Base-by-base conservation (phyloP, 1,140 invertebrate genomes). In the Euura lappo region DNA sequence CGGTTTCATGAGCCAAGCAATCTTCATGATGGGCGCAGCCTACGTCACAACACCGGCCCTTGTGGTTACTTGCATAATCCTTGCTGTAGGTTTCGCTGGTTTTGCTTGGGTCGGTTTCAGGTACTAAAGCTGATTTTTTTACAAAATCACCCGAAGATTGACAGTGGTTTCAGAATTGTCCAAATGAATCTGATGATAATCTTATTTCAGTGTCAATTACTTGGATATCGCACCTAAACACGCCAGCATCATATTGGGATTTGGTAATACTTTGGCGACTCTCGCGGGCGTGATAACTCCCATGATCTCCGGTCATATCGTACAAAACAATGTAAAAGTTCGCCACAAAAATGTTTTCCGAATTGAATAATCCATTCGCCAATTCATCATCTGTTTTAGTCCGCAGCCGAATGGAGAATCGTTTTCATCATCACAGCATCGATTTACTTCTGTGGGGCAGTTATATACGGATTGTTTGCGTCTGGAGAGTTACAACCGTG, bases 81-180 rank as follows among this genome's bases (percentile, higher is more conserved):
- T 96, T 70, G 95, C 96, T 13, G 94, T 97, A 7, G 96, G 96
- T 1, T 88, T 97, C 8, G 95, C 95, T 44, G 96, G 95, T 2
- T 96, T 97, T 83, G 94, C 95, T 6, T 96, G 94, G 94, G 93
- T 94, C 11, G 96, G 94, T 68, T 97, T 94, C 83, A 93, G 93
- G 93, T 94, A 88, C 84, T 79, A 0, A 1, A 28, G 28, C 28
- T 28, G 28, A 28, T 28, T 28, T 28, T 28, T 1, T 28, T 1
- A 28, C 28, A 28, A 28, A 28, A 28, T 28, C 0, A 28, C 28
- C 28, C 28, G 28, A 28, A 28, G 28, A 28, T 28, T 28, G 28
- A 28, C 28, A 28, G 28, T 28, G 28, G 28, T 28, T 28, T 1
- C 28, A 28, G 1, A 28, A 28, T 28, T 28, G 28, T 28, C 28